Conservation (phyloP, 2,888 invertebrate species). For the Drosophila paracracens region DNA sequence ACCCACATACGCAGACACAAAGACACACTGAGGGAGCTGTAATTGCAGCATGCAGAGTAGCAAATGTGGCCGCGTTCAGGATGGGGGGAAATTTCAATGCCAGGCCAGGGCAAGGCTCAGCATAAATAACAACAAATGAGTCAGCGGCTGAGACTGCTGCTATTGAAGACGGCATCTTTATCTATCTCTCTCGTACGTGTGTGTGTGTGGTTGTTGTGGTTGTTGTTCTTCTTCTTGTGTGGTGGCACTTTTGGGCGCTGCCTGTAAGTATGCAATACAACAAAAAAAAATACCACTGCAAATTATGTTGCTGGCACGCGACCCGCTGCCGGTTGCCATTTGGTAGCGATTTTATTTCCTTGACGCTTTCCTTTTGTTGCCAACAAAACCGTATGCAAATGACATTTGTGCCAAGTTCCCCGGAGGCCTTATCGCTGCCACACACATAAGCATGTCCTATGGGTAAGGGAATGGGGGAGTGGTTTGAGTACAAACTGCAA, state of each 20-base stretch:
- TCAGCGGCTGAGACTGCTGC: conserved; percentile 22
- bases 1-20: conserved; percentile 1
- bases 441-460: conserved; percentile 48
- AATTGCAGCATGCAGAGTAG: conserved; percentile 57
- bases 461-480: background rate
- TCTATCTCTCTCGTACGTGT: conserved; percentile 19
- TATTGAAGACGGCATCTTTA: conserved; percentile 46
- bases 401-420: conserved; percentile 32
- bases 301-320: conserved; percentile 74
- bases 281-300: conserved; percentile 29
- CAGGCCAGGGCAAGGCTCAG: conserved; percentile 53
- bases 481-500: conserved; percentile 17
- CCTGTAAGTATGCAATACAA: conserved; percentile 61
- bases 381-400: conserved; percentile 70
- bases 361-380: conserved; percentile 45
- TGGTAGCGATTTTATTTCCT: conserved; percentile 67
- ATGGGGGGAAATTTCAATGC: conserved; percentile 46
- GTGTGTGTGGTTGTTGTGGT: conserved; percentile 9
- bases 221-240: conserved; percentile 32
- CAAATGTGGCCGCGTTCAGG: conserved; percentile 41
- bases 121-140: conserved; percentile 78
- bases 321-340: conserved; percentile 43
- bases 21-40: conserved; percentile 12
- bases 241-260: conserved; percentile 41
- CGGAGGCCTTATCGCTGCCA: conserved; percentile 58